Base-by-base conservation (phyloP, 1,140 invertebrate species). In the Nasonia vitripennis region DNA sequence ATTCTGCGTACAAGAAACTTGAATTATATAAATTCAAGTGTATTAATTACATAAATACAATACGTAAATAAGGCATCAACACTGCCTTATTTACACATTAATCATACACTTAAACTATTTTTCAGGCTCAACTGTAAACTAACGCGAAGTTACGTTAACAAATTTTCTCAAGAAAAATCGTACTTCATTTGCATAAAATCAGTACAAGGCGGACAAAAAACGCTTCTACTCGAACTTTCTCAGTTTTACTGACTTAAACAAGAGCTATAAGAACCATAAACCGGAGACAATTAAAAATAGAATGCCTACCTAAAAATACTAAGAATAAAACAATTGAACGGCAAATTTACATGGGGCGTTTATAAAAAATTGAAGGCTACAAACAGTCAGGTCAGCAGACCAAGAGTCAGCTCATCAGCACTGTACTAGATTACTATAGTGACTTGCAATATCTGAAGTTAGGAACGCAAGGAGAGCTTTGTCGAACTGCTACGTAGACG, bases 371-470 rank as follows among this genome's bases (percentile, higher is more conserved):
- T 75, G 70, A 78, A 85, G 37, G 9, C 11, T 41, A 10, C 37
- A 81, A 75, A 37, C 34, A 45, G 37, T 71, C 45, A 70, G 74
- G 75, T 84, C 74, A 83, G 23, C 37, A 83, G 48, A 83, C 78
- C 31, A 77, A 83, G 41, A 23, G 68, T 71, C 68, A 71, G 27
- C 68, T 71, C 68, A 68, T 68, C 67, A 68, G 34, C 17, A 27
- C 68, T 5, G 10, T 7, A 70, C 67, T n/a, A 70, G 23, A 86
- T 84, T 37, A 37, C 34, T 37, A 37, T 37, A 55, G 87, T 88
- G 88, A 90, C 87, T 89, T 87, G 83, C 87, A 88, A 31, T 70
- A 78, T 41, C 86, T 80, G 85, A 89, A 87, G 41, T 31, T 85
- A 51, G 79, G 55, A n/a, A 81, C 71, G 31, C 55, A 62, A n/a